phyloP scores from a whole-genome alignment of 2,888 invertebrate species.

The Lamproptera curius region DNA sequence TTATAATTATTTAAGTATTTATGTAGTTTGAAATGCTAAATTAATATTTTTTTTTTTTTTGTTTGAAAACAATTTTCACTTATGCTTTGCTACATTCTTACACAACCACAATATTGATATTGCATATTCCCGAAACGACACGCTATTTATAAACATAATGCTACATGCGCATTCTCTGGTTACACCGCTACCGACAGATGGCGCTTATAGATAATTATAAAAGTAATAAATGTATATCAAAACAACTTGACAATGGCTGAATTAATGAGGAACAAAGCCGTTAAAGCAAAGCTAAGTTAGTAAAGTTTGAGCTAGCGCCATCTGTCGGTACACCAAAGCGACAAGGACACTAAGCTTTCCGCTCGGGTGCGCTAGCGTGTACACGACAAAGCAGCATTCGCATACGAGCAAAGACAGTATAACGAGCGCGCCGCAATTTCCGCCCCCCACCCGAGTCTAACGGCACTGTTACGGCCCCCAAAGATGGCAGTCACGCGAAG shows the following conservation, averaged over 20 bases:
- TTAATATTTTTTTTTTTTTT: too few species aligned
- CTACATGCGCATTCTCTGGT: neutral
- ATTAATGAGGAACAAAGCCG: too few species aligned
- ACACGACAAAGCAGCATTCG: slow-evolving; percentile 22
- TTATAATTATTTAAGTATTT: too few species aligned
- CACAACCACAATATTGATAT: slow-evolving; percentile 1
- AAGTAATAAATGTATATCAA: too few species aligned
- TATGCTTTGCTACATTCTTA: slow-evolving; percentile 32
- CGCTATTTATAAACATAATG: slow-evolving; percentile 18
- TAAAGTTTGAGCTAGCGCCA: slow-evolving; percentile 24
- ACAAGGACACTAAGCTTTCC: slow-evolving; percentile 23
- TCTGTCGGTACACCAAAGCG: slow-evolving; percentile 24
- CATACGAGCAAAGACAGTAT: neutral
- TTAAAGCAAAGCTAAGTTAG: too few species aligned
- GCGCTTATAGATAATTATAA: slow-evolving; percentile 13
- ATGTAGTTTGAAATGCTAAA: too few species aligned
- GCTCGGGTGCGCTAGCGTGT: slow-evolving; percentile 16
- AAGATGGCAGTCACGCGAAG: slow-evolving; percentile 79
- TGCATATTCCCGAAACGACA: neutral
- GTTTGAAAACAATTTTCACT: too few species aligned
- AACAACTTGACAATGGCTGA: too few species aligned
- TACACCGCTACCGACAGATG: slow-evolving; percentile 22
- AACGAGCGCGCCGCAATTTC: slow-evolving; percentile 36
- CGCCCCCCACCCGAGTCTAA: slow-evolving; percentile 49
- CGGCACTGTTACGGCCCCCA: slow-evolving; percentile 61